Percentiles rank a stretch among this genome's conserved stretches.
phyloP scores from a whole-genome alignment of 1,140 invertebrate genomes.

The Aradophagus sp. region DNA sequence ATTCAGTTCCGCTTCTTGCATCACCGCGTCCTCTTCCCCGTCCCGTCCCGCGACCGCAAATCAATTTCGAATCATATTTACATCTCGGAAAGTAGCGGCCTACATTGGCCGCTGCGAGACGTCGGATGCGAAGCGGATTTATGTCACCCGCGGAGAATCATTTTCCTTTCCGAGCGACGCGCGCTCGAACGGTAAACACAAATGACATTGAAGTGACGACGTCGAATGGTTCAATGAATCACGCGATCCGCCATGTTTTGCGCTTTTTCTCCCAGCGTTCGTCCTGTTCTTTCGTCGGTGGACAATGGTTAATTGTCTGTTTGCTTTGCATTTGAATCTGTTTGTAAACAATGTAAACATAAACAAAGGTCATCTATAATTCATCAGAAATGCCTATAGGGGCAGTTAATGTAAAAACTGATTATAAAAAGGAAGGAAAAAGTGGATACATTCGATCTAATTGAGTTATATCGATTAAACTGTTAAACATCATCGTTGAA shows the following conservation, averaged over 20 bases:
- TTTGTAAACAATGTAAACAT: too few relatives aligned
- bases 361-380: too few relatives aligned
- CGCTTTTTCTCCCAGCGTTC: conserved; percentile 5
- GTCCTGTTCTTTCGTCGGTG: conserved; percentile 5
- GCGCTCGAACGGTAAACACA: conserved; percentile 41
- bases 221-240: conserved; percentile 46
- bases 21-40: neutral
- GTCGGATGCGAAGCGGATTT: conserved; percentile 47
- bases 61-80: conserved; percentile 40
- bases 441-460: too few relatives aligned
- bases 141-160: conserved; percentile 43
- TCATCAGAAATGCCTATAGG: too few relatives aligned
- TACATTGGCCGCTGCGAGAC: conserved; percentile 33
- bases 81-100: conserved; percentile 9
- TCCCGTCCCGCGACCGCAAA: conserved; percentile 3
- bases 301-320: conserved; percentile 17
- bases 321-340: too few relatives aligned
- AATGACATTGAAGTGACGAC: conserved; percentile 50
- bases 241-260: conserved; percentile 7
- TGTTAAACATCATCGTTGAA: too few relatives aligned
- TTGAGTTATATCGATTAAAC: too few relatives aligned
- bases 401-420: too few relatives aligned
- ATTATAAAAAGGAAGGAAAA: too few relatives aligned
- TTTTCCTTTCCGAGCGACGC: conserved; percentile 43
- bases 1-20: conserved; percentile 1